Percentiles rank a stretch among this genome's conserved stretches.
phyloP scores from a whole-genome alignment of 2,888 invertebrate genomes.

The Eilema griseolum region DNA sequence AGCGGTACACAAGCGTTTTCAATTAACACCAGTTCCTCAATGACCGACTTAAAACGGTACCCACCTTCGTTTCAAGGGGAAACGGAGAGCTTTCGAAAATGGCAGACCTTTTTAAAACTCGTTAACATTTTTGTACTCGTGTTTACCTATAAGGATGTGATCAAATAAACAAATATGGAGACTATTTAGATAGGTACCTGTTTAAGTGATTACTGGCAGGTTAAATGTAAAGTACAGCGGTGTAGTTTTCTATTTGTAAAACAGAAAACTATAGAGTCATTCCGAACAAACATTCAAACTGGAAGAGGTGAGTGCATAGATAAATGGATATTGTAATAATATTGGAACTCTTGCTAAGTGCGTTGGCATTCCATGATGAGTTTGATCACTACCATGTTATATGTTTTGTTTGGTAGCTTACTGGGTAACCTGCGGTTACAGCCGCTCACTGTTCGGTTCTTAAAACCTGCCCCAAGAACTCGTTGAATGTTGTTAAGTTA shows the following conservation, averaged over 20 bases:
- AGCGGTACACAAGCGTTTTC: slow-evolving; percentile 30
- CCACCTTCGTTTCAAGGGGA: slow-evolving; percentile 29
- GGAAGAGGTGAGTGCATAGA: background rate
- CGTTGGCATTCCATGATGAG: no score
- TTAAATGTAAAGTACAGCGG: background rate
- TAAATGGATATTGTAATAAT: background rate
- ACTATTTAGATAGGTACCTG: background rate
- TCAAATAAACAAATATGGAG: background rate
- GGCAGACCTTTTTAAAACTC: slow-evolving; percentile 11
- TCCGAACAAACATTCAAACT: background rate
- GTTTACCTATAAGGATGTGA: background rate
- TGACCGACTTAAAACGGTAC: slow-evolving; percentile 38
- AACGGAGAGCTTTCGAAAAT: slow-evolving; percentile 22
- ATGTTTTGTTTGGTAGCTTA: no score
- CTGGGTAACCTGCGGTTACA: no score
- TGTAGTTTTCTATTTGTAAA: slow-evolving; percentile 2
- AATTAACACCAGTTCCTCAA: slow-evolving; percentile 41
- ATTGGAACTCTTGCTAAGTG: background rate
- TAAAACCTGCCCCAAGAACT: no score
- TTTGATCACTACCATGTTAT: no score
- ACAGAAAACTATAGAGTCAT: background rate
- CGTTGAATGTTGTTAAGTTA: background rate
- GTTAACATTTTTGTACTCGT: slow-evolving; percentile 7
- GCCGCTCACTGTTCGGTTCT: no score
- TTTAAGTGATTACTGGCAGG: background rate